Evolutionary conservation across 2,113 vertebrate species (phyloP).

Genomic region (Antechinus stuartii): DNA sequence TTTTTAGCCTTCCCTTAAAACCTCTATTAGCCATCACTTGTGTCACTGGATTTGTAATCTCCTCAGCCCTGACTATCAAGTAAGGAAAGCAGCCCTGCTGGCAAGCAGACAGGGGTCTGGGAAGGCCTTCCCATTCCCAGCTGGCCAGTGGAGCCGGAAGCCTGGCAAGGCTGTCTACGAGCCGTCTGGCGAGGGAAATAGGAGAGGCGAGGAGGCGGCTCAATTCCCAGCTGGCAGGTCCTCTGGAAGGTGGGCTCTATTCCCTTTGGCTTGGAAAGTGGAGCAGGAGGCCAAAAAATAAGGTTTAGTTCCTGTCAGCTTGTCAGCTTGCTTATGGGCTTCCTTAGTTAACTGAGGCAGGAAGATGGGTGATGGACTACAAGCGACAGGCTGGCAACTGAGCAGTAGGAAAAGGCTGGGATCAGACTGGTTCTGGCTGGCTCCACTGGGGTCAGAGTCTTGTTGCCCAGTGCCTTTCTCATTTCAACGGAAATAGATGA

Average conservation of each 20-base stretch:
- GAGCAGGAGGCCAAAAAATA: conserved; percentile 77
- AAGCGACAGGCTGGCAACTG: conserved; percentile 68
- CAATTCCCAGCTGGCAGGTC: conserved; percentile 71
- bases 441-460: conserved; percentile 65
- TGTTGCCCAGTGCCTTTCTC: conserved; percentile 73
- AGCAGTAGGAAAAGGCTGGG: conserved; percentile 60
- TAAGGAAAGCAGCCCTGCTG: conserved; percentile 66
- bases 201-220: conserved; percentile 47
- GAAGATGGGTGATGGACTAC: conserved; percentile 74
- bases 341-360: conserved; percentile 63
- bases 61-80: neutral
- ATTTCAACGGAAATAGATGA: conserved; percentile 39
- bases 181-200: conserved; percentile 64
- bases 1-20: conserved; percentile 47
- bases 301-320: conserved; percentile 81
- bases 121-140: conserved; percentile 75
- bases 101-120: conserved; percentile 65
- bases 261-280: conserved; percentile 75
- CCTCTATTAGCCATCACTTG: conserved; percentile 48
- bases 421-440: conserved; percentile 61
- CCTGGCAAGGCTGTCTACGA: conserved; percentile 55
- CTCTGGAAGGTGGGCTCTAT: conserved; percentile 69
- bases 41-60: conserved; percentile 48
- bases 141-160: conserved; percentile 65
- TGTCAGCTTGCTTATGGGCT: conserved; percentile 80